A percentile compares a stretch with the other conserved stretches of the same genome.
Conservation (phyloP, 2,888 invertebrate genomes). For the Limnephilus marmoratus region DNA sequence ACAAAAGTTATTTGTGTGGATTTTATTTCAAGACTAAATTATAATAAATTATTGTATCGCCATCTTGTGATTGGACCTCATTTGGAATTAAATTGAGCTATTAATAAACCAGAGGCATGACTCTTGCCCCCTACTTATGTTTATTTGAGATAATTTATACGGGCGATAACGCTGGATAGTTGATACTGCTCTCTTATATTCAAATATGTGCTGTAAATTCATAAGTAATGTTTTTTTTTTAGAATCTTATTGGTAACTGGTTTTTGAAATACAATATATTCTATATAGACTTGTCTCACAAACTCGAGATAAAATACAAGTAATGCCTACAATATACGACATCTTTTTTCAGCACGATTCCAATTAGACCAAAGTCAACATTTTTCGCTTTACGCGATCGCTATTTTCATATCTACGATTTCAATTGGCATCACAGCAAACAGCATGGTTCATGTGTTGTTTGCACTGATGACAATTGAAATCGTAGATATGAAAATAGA, state of each 20-base stretch:
- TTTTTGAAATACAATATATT: not conserved
- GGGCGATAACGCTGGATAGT: not conserved
- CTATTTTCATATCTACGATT: no score
- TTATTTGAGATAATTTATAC: conserved; percentile 41
- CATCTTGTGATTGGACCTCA: not conserved
- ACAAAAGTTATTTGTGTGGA: not conserved
- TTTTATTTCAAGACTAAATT: not conserved
- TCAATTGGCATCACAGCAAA: no score
- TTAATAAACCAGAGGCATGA: conserved; percentile 7
- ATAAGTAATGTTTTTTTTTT: not conserved
- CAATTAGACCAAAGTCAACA: no score
- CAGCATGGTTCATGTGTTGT: no score
- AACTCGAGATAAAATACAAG: no score
- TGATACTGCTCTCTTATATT: not conserved
- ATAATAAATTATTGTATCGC: not conserved
- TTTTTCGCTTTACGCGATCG: no score
- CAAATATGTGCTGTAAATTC: not conserved
- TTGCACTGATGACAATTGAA: no score
- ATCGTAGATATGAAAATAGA: no score
- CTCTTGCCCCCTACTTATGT: conserved; percentile 30
- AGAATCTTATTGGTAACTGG: not conserved
- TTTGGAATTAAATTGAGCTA: not conserved
- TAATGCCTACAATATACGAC: no score
- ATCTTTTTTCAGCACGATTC: no score
- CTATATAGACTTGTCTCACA: not conserved